Evolutionary conservation across 1,140 invertebrate genomes (phyloP).

Genomic region (Dicyema japonicum): DNA sequence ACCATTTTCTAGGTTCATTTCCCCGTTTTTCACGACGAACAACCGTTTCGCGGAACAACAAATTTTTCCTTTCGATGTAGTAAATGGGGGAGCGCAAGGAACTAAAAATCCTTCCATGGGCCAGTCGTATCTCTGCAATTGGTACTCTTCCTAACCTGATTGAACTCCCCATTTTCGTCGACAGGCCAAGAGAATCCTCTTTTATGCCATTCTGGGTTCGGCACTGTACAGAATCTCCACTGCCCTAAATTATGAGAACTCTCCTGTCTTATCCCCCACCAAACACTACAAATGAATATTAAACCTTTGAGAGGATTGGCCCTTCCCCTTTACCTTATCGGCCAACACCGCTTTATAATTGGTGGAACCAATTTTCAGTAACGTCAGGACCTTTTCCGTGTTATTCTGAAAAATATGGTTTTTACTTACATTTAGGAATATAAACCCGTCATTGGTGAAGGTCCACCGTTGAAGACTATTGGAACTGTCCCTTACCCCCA

Average conservation of each 20-base stretch:
- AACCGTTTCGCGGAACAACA: constrained; percentile 7
- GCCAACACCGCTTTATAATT: too few species aligned
- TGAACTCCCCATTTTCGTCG: constrained; percentile 10
- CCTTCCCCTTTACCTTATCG: too few species aligned
- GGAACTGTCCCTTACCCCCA: too few species aligned
- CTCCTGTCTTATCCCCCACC: constrained; percentile 17
- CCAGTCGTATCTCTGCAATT: constrained; percentile 17
- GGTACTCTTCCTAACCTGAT: constrained; percentile 8
- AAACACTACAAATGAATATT: too few species aligned
- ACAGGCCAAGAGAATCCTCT: constrained; percentile 16
- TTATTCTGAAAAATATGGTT: too few species aligned
- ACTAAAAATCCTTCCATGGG: constrained; percentile 17
- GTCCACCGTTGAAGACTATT: too few species aligned
- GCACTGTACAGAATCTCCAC: constrained; percentile 14
- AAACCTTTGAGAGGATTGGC: too few species aligned
- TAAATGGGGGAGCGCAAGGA: constrained; percentile 12
- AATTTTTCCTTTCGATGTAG: constrained; percentile 8
- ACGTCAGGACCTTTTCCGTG: too few species aligned
- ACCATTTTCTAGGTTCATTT: constrained; percentile 8
- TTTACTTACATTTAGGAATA: too few species aligned
- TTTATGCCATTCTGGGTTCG: constrained; percentile 16
- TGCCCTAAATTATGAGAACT: constrained; percentile 15
- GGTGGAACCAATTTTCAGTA: too few species aligned
- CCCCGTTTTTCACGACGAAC: constrained; percentile 13
- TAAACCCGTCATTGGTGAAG: too few species aligned